Evolutionary conservation across 2,113 vertebrate genomes (phyloP).

Genomic region (Microcebus griseorufus): DNA sequence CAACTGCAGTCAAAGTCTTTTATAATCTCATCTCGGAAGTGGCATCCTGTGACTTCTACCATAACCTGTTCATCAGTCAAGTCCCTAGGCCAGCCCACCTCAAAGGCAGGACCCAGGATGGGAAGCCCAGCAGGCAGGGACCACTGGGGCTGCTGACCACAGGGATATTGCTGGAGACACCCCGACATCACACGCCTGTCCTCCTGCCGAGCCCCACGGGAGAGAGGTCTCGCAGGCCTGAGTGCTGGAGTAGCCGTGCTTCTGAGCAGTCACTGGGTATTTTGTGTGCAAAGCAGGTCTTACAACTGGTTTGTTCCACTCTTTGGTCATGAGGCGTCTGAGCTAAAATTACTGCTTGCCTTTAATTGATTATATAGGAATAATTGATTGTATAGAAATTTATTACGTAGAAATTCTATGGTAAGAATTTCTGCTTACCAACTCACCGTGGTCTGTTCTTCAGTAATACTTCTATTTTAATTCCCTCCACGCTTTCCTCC

Average conservation of each 20-base stretch:
- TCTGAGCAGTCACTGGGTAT: fast-evolving
- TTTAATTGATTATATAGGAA: neutral
- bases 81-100: neutral
- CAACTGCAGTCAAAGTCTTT: neutral
- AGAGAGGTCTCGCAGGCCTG: fast-evolving
- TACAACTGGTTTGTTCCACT: neutral
- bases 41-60: neutral
- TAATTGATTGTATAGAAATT: neutral
- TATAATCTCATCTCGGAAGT: neutral
- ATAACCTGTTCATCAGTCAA: neutral
- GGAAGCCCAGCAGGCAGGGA: neutral
- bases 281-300: neutral
- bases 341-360: neutral
- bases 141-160: neutral
- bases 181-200: neutral
- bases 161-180: neutral
- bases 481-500: neutral
- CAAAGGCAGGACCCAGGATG: neutral
- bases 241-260: neutral
- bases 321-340: neutral
- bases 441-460: neutral
- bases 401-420: neutral
- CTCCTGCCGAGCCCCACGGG: fast-evolving
- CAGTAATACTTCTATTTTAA: neutral
- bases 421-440: neutral